phyloP scores from a whole-genome alignment of 2,888 invertebrate genomes.

The Monopis laevigella region DNA sequence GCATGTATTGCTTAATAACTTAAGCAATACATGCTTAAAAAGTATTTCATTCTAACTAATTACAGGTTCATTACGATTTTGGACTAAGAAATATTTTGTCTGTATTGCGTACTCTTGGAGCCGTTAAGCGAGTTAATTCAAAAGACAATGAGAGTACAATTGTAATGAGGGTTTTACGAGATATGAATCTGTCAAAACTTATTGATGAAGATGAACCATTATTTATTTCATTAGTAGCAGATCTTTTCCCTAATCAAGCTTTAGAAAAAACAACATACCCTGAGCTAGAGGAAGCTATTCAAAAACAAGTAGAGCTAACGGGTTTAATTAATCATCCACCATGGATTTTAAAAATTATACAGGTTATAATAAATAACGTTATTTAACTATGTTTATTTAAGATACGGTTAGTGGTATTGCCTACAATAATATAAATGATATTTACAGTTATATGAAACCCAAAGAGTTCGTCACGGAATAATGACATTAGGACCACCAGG shows the following conservation, averaged over 20 bases:
- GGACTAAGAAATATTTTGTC: constrained; percentile 95
- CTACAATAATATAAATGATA: background rate
- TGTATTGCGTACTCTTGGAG: constrained; percentile 90
- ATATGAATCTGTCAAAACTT: constrained; percentile 97
- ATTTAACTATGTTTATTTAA: no score
- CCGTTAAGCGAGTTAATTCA: constrained; percentile 88
- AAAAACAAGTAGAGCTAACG: constrained; percentile 80
- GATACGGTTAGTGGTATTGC: no score
- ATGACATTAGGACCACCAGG: constrained; percentile 97
- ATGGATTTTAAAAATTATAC: constrained; percentile 94
- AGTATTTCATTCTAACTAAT: no score
- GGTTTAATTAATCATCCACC: constrained; percentile 92
- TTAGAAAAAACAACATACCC: constrained; percentile 76
- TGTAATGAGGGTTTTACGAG: constrained; percentile 95
- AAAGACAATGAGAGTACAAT: constrained; percentile 95
- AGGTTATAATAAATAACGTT: constrained; percentile 50
- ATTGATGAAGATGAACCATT: constrained; percentile 98
- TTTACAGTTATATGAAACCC: constrained; percentile 89
- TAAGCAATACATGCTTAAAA: no score
- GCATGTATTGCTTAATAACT: no score
- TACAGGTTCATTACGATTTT: constrained; percentile 94
- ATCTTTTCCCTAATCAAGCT: constrained; percentile 92
- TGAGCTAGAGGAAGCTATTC: constrained; percentile 88
- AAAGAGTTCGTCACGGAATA: constrained; percentile 93
- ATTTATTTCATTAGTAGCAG: constrained; percentile 95